These are phyloP conservation scores for Dallia pectoralis DNA, from an alignment of 2,797 vertebrate species.

Conservation along the genomic window DNA sequence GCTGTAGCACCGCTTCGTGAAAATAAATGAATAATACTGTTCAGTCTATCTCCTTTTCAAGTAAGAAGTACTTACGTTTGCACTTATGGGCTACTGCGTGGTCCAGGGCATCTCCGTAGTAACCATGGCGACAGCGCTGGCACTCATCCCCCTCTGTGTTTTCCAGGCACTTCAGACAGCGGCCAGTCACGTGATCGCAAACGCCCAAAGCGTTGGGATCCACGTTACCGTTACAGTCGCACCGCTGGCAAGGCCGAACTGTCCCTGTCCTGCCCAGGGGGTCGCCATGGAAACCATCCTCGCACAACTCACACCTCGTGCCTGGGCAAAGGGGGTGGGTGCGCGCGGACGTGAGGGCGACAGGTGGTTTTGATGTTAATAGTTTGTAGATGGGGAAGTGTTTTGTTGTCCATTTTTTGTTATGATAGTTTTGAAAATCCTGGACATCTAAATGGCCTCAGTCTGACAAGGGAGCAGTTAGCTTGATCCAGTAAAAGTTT, in stretches of 20 bases:
- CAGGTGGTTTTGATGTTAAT: background rate
- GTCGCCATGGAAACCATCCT: slow-evolving; percentile 89
- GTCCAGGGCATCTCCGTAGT: slow-evolving; percentile 79
- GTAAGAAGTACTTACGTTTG: slow-evolving; percentile 71
- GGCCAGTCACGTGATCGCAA: slow-evolving; percentile 81
- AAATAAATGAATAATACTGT: no score
- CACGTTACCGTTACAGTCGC: slow-evolving; percentile 83
- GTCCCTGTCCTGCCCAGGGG: slow-evolving; percentile 78
- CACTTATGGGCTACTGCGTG: slow-evolving; percentile 71
- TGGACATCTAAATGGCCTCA: background rate
- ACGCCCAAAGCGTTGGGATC: slow-evolving; percentile 86
- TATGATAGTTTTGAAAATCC: background rate
- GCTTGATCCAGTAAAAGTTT: background rate
- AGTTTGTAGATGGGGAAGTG: background rate
- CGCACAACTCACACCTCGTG: slow-evolving; percentile 85
- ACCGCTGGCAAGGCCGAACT: slow-evolving; percentile 71
- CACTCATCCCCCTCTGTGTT: slow-evolving; percentile 83
- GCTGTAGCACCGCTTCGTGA: no score
- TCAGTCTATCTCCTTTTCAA: background rate
- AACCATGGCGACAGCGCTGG: slow-evolving; percentile 76
- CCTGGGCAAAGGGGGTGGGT: slow-evolving; percentile 62
- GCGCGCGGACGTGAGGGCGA: background rate
- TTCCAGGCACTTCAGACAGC: slow-evolving; percentile 84
- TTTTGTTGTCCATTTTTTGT: background rate
- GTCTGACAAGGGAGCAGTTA: background rate